A percentile compares a stretch with the other conserved stretches of the same genome.
Evolutionary conservation across 1,140 invertebrate genomes (phyloP).

Genomic region (Globodera rostochiensis): DNA sequence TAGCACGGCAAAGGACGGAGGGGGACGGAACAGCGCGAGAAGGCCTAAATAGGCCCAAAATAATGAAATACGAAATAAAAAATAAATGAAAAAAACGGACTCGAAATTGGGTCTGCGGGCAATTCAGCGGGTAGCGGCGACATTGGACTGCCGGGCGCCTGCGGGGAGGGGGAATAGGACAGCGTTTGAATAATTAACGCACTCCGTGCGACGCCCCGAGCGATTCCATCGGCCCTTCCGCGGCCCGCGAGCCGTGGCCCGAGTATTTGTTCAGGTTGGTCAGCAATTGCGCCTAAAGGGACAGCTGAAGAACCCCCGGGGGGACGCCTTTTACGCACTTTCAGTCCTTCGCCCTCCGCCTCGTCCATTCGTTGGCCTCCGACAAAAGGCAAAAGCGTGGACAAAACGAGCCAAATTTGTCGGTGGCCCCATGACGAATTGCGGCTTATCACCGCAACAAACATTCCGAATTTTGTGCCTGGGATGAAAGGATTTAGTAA

Average conservation of each 20-base stretch:
- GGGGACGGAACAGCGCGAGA: neutral
- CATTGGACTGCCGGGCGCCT: neutral
- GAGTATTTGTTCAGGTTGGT: constrained; percentile 29
- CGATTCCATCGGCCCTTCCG: constrained; percentile 6
- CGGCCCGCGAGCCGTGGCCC: neutral
- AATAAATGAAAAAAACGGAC: neutral
- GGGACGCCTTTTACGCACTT: neutral
- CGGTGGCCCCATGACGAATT: neutral
- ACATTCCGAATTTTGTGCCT: too few relatives aligned
- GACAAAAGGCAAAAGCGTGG: neutral
- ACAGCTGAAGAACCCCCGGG: too few relatives aligned
- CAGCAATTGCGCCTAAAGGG: constrained; percentile 15
- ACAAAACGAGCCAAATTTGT: neutral
- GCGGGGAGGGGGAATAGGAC: too few relatives aligned
- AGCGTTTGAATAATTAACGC: too few relatives aligned
- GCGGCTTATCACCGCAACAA: too few relatives aligned
- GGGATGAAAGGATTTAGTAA: neutral
- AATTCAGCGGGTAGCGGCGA: neutral
- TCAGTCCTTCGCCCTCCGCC: constrained; percentile 17
- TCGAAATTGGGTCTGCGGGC: neutral
- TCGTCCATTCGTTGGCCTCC: neutral
- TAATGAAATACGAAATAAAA: neutral
- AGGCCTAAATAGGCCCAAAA: neutral
- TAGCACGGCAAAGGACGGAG: neutral
- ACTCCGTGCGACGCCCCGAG: neutral